Conservation (phyloP, 2,113 vertebrate genomes). For the Chlamydotis undulata region DNA sequence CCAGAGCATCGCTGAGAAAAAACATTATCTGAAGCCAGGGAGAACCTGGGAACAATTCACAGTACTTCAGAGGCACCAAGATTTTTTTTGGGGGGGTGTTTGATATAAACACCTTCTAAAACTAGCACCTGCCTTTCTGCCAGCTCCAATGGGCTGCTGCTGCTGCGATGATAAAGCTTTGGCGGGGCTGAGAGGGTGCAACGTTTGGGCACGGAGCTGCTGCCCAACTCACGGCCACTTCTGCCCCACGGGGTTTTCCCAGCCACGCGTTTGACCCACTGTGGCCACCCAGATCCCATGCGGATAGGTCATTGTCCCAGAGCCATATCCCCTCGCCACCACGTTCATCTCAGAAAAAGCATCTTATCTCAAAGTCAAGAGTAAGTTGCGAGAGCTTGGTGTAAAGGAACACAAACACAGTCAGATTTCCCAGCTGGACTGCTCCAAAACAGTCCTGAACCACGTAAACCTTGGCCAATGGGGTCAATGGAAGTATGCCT, state of each 20-base stretch:
- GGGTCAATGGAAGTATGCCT: not conserved
- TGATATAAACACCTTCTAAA: conserved; percentile 44
- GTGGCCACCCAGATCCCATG: not conserved
- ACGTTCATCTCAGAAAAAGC: not conserved
- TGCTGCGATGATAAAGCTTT: not conserved
- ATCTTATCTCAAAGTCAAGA: not conserved
- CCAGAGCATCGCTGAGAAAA: not conserved
- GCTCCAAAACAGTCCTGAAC: not conserved
- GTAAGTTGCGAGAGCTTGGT: not conserved
- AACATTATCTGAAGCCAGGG: not conserved
- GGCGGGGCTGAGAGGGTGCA: not conserved
- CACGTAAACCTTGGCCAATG: not conserved
- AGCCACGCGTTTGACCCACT: accelerated
- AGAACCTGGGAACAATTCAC: not conserved
- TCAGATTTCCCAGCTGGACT: not conserved
- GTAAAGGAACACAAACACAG: not conserved
- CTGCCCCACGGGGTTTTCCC: not conserved
- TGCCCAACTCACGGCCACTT: not conserved
- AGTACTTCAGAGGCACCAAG: not conserved
- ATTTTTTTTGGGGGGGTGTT: not conserved
- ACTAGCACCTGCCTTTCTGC: conserved; percentile 14
- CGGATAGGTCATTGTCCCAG: not conserved
- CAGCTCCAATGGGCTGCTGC: not conserved
- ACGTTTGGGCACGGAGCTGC: not conserved
- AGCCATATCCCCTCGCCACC: not conserved